Percentiles rank a stretch among this genome's conserved stretches.
phyloP scores from a whole-genome alignment of 2,888 invertebrate species.

The Hemicrepidius hirtus region DNA sequence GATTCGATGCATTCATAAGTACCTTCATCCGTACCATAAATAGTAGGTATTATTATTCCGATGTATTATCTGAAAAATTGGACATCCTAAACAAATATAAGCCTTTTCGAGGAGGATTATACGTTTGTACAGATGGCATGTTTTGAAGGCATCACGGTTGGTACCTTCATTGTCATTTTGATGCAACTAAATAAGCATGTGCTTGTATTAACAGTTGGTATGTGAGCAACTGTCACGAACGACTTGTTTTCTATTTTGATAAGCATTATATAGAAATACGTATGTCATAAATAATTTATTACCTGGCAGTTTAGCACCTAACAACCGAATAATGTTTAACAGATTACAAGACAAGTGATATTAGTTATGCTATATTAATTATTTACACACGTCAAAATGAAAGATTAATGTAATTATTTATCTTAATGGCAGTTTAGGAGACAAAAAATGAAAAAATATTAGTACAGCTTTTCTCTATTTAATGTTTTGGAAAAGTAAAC shows the following conservation, averaged over 20 bases:
- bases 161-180: conserved; percentile 38
- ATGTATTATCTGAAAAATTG: conserved; percentile 67
- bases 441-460: too few species aligned
- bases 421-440: too few species aligned
- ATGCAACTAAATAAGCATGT: conserved; percentile 31
- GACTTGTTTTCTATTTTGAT: conserved; percentile 29
- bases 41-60: conserved; percentile 65
- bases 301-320: not conserved
- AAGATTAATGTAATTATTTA: too few species aligned
- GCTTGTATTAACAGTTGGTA: conserved; percentile 33
- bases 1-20: conserved; percentile 64
- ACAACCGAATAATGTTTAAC: conserved; percentile 1
- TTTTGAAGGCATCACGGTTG: conserved; percentile 38
- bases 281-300: conserved; percentile 22
- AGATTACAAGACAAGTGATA: conserved; percentile 7
- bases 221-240: conserved; percentile 21
- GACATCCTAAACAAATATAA: conserved; percentile 66
- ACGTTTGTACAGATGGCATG: conserved; percentile 49
- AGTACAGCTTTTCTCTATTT: too few species aligned
- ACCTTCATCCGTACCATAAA: conserved; percentile 65
- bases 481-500: too few species aligned
- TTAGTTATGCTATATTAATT: not conserved
- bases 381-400: too few species aligned
- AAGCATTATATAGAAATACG: conserved; percentile 4
- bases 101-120: conserved; percentile 49